Conservation (phyloP, 2,888 invertebrate genomes). For the Dermolepida albohirtum region DNA sequence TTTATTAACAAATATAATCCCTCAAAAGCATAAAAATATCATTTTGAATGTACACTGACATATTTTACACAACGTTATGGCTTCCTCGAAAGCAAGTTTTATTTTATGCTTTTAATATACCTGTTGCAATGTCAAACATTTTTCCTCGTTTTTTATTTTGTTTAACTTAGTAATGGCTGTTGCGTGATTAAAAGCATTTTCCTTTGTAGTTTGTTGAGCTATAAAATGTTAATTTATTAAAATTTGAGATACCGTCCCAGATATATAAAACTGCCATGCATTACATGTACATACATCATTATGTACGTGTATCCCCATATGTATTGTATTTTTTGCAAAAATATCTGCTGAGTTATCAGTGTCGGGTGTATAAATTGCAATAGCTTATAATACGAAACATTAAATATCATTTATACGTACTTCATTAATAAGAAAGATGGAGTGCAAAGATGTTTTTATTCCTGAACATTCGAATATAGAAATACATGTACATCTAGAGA, state of each 20-base stretch:
- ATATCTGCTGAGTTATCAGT: constrained; percentile 9
- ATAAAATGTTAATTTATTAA: constrained; percentile 37
- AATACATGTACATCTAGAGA: too few relatives aligned
- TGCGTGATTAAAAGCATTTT: constrained; percentile 29
- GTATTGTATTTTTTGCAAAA: not conserved
- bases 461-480: too few relatives aligned
- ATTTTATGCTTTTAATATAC: constrained; percentile 12
- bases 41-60: too few relatives aligned
- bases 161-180: constrained; percentile 24
- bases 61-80: too few relatives aligned
- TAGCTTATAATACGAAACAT: constrained; percentile 4
- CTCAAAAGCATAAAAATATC: too few relatives aligned
- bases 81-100: not conserved
- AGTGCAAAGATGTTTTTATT: too few relatives aligned
- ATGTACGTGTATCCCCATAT: not conserved
- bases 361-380: constrained; percentile 11
- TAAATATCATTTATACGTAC: not conserved
- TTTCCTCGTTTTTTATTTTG: not conserved
- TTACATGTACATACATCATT: constrained; percentile 11
- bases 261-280: constrained; percentile 24
- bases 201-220: constrained; percentile 20
- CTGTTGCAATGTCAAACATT: constrained; percentile 27
- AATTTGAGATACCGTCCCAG: constrained; percentile 22
- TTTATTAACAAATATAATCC: too few relatives aligned
- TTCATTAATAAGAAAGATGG: not conserved